These are phyloP conservation scores for Lateolabrax maculatus DNA, from an alignment of 2,797 vertebrate species.

Conservation along the genomic window DNA sequence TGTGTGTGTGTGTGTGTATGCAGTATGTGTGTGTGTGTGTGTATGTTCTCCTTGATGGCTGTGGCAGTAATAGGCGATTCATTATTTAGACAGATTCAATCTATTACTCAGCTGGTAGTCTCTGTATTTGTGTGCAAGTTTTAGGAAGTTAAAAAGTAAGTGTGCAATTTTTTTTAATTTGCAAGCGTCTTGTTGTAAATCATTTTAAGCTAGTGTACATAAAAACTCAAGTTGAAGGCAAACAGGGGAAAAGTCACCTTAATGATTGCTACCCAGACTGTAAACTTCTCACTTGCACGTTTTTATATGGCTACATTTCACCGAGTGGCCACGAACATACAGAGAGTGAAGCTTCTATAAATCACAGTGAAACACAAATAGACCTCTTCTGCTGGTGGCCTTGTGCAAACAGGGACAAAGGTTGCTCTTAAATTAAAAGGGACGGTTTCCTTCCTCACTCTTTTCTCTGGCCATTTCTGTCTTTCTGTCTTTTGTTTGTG, in stretches of 20 bases:
- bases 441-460: background rate
- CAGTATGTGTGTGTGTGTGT: background rate
- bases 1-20: background rate
- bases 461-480: background rate
- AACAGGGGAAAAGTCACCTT: slow-evolving; percentile 46
- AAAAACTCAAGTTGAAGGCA: slow-evolving; percentile 54
- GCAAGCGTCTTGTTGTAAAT: slow-evolving; percentile 25
- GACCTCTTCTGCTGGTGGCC: slow-evolving; percentile 62
- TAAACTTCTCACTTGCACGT: slow-evolving; percentile 61
- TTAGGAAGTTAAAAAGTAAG: slow-evolving; percentile 28
- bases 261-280: slow-evolving; percentile 62
- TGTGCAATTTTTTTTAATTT: slow-evolving; percentile 11
- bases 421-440: slow-evolving; percentile 70
- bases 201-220: slow-evolving; percentile 11
- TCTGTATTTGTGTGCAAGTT: slow-evolving; percentile 2
- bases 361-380: slow-evolving; percentile 73
- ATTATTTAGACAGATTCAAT: slow-evolving; percentile 52
- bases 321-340: slow-evolving; percentile 48
- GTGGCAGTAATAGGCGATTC: slow-evolving; percentile 19
- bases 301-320: slow-evolving; percentile 76
- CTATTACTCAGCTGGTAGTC: slow-evolving; percentile 30
- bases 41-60: slow-evolving; percentile 4
- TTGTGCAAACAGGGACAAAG: slow-evolving; percentile 64
- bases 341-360: slow-evolving; percentile 63
- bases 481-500: slow-evolving; percentile 16